These are phyloP conservation scores for Epiperipatus broadwayi DNA, from an alignment of 2,888 invertebrate species.

Conservation along the genomic window DNA sequence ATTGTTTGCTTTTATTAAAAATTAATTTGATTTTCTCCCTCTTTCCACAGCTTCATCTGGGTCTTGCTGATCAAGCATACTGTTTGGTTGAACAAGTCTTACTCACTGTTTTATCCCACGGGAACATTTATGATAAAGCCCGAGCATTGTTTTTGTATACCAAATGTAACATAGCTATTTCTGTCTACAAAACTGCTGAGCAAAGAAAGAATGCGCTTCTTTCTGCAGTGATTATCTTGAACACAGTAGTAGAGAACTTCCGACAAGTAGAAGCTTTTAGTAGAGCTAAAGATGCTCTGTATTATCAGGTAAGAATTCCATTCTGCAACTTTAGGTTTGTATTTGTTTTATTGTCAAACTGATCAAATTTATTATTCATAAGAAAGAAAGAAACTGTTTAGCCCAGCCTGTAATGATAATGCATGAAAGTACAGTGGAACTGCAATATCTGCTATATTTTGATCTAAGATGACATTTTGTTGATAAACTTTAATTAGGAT, in stretches of 20 bases:
- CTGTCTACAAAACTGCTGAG: conserved; percentile 22
- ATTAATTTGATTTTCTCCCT: too few species aligned
- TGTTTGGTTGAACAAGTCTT: conserved; percentile 47
- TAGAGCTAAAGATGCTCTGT: conserved; percentile 50
- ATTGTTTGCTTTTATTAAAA: too few species aligned
- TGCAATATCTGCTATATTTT: too few species aligned
- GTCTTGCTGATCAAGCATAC: conserved; percentile 53
- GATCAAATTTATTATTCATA: too few species aligned
- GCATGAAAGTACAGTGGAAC: too few species aligned
- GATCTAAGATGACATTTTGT: too few species aligned
- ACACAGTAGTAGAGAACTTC: conserved; percentile 47
- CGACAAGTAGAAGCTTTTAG: conserved; percentile 53
- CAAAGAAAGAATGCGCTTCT: conserved; percentile 30
- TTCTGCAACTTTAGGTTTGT: too few species aligned
- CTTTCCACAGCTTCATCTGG: conserved; percentile 43
- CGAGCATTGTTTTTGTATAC: conserved; percentile 53
- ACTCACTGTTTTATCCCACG: conserved; percentile 53
- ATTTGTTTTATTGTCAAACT: too few species aligned
- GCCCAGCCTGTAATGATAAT: too few species aligned
- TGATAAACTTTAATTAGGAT: too few species aligned
- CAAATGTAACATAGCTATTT: conserved; percentile 49
- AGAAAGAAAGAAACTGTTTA: too few species aligned
- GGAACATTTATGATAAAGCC: conserved; percentile 58
- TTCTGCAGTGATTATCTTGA: conserved; percentile 22
- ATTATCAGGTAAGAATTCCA: conserved; percentile 51